These are phyloP conservation scores for Ophiodon elongatus DNA, from an alignment of 2,113 vertebrate species.

Conservation along the genomic window DNA sequence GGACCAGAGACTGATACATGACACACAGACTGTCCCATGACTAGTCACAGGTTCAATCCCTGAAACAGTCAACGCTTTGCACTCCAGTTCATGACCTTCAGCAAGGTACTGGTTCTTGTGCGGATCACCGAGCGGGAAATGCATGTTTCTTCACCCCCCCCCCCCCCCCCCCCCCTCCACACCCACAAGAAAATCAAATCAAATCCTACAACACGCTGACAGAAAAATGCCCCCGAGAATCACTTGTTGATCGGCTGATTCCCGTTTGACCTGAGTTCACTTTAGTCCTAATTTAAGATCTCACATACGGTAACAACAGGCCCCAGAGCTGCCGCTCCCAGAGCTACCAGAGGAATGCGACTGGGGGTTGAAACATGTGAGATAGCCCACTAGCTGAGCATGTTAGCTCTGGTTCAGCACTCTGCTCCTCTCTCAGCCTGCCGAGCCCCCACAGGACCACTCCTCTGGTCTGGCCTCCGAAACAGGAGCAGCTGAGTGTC, in stretches of 20 bases:
- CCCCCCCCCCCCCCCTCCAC: too few relatives aligned
- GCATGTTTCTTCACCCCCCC: background rate
- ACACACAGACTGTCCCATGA: conserved; percentile 14
- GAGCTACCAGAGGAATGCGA: conserved; percentile 33
- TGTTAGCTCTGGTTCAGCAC: conserved; percentile 51
- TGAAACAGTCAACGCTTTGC: background rate
- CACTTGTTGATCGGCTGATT: background rate
- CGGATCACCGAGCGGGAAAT: background rate
- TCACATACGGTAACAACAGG: background rate
- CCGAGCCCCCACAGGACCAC: conserved; percentile 11
- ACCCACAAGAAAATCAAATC: background rate
- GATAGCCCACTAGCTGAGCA: conserved; percentile 36
- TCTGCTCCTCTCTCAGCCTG: conserved; percentile 19
- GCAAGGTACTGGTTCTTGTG: too few relatives aligned
- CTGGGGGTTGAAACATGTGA: conserved; percentile 11
- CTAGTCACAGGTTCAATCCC: background rate
- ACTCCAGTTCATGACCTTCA: background rate
- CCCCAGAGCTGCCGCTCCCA: fast-evolving
- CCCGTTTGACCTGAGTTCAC: background rate
- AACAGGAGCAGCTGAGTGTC: conserved; percentile 24
- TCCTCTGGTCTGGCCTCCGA: conserved; percentile 21
- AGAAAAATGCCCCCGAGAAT: background rate
- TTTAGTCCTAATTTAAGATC: background rate
- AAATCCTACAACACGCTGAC: background rate
- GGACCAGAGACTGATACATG: conserved; percentile 20